Conservation (phyloP, 2,113 vertebrate genomes). For the Strix aluco region DNA sequence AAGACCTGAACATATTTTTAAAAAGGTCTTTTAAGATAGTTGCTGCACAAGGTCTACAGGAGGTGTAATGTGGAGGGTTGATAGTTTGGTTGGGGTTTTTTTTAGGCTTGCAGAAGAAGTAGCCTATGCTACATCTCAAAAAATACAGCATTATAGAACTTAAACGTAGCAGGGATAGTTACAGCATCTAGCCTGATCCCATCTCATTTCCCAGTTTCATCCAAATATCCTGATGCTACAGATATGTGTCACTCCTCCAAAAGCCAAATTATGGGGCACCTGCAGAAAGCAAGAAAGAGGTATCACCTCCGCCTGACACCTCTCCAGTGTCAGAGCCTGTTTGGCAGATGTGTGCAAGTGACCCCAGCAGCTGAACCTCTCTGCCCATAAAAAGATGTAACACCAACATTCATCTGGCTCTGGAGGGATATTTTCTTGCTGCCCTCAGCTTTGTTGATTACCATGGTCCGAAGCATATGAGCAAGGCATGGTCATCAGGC, state of each 20-base stretch:
- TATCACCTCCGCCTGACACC: background rate
- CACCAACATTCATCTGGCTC: background rate
- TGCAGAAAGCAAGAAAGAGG: background rate
- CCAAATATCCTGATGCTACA: background rate
- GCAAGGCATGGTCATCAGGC: background rate
- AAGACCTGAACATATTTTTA: background rate
- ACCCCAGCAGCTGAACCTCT: background rate
- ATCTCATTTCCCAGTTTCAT: background rate
- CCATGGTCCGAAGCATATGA: accelerated
- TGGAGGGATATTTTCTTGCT: background rate
- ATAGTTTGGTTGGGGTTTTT: background rate
- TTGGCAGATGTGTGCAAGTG: background rate
- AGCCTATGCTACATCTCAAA: background rate
- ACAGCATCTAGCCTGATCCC: background rate
- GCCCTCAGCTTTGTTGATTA: background rate
- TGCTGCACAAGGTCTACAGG: background rate
- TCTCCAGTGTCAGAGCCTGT: background rate
- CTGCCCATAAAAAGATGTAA: background rate
- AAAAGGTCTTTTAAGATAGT: background rate
- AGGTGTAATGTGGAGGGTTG: background rate
- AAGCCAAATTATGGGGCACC: background rate
- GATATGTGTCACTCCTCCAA: background rate
- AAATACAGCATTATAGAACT: background rate
- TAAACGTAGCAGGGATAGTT: background rate
- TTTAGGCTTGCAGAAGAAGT: background rate